Percentiles rank a stretch among this genome's conserved stretches.
Conservation (phyloP, 1,140 invertebrate genomes). For the Thalassaphorura encarpata region DNA sequence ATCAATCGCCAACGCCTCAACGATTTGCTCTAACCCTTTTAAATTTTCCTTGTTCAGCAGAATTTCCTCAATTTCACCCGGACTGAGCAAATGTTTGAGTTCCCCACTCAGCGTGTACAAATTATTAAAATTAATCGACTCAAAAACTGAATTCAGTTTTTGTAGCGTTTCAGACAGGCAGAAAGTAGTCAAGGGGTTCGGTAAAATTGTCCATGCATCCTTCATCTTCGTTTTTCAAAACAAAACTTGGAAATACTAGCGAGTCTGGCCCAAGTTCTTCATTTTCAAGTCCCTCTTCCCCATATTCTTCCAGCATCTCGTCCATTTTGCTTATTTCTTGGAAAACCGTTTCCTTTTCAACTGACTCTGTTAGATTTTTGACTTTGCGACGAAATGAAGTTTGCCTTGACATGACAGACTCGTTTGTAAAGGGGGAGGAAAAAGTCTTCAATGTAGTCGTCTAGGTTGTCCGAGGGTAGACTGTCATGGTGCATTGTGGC, state of each 20-base stretch:
- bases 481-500: constrained; percentile 8
- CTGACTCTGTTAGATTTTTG: constrained; percentile 34
- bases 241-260: no score
- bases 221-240: no score
- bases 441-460: constrained; percentile 39
- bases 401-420: constrained; percentile 37
- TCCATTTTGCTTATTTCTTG: constrained; percentile 35
- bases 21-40: constrained; percentile 34
- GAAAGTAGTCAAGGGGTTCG: constrained; percentile 34
- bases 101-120: constrained; percentile 37
- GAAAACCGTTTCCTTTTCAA: constrained; percentile 35
- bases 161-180: no score
- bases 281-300: no score
- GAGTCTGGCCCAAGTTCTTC: no score
- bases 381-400: constrained; percentile 37
- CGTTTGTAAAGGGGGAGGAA: constrained; percentile 36
- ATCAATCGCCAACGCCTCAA: constrained; percentile 36
- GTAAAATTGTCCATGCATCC: no score
- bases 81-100: constrained; percentile 37
- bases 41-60: constrained; percentile 35
- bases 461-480: constrained; percentile 12
- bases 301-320: constrained; percentile 34
- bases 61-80: constrained; percentile 38
- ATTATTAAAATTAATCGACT: constrained; percentile 36
- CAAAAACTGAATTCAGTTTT: constrained; percentile 29